phyloP scores from a whole-genome alignment of 1,140 invertebrate genomes.

The Periplaneta americana region DNA sequence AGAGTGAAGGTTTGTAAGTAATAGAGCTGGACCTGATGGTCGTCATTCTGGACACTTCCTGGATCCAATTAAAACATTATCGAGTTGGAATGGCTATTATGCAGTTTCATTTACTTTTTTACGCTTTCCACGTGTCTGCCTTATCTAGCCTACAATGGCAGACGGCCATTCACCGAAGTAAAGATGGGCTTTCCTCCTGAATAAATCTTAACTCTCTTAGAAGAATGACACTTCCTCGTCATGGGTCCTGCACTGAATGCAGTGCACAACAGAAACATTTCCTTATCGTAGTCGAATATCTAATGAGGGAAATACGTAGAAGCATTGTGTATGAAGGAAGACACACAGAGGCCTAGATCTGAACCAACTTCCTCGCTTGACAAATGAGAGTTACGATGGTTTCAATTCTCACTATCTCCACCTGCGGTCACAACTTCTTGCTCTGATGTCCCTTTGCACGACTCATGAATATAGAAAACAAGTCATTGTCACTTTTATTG shows the following conservation, averaged over 20 bases:
- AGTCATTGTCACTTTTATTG: neutral
- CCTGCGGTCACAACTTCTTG: neutral
- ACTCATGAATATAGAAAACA: no score
- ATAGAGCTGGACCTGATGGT: no score
- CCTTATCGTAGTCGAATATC: neutral
- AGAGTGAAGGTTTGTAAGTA: no score
- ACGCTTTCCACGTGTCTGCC: neutral
- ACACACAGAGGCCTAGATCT: neutral
- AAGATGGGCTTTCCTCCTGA: neutral
- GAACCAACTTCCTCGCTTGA: neutral
- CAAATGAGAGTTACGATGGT: neutral
- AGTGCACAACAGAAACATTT: neutral
- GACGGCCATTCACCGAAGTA: neutral
- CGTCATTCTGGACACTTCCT: neutral
- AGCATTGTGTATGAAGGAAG: neutral
- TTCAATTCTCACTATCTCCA: no score
- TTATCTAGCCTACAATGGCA: neutral
- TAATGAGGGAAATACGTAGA: neutral
- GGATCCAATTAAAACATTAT: neutral
- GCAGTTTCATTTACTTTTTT: neutral
- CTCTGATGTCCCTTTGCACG: no score
- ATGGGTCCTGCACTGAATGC: neutral
- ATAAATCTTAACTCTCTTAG: neutral
- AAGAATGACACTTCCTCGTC: neutral
- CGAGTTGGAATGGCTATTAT: neutral